Evolutionary conservation across 2,888 invertebrate genomes (phyloP), one percentile per base, ranked within the genome.

Genomic region (Sinodicranocentrus sp.): DNA sequence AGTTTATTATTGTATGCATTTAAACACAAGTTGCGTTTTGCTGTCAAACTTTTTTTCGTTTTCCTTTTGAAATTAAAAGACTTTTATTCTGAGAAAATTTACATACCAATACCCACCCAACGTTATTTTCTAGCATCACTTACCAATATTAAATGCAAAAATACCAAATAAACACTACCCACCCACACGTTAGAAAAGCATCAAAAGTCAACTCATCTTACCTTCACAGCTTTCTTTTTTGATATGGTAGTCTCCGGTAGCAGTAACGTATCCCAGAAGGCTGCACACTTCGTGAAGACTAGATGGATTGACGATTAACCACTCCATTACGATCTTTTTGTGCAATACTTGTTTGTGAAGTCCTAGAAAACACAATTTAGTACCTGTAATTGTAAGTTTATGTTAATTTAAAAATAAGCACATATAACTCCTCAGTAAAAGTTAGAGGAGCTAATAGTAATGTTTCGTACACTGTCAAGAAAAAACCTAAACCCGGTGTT

Each of bases 271-370:
- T 23, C 85, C 85, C 23, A 85, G 39, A 23, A 76, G 82, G 61
- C 80, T 82, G 63, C 84, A 85, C 8, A 84, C 82, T 33, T 87
- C 87, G 52, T 87, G 87, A 13, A 87, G 76, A 25, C 82, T 84
- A 19, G 84, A 84, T 39, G 87, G 84, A 48, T 15, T 48, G 10
- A 85, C 43, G 33, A 86, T 85, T 2, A 84, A 65, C 87, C 87
- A 87, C 78, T 87, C 87, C 87, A 87, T 87, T 17, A 3, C n/a
- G 19, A 23, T 65, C 3, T 17, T 65, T 8, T 63, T 5, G 19
- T 33, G 3, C 10, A 6, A 33, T 33, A 33, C 21, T 44, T 25
- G 25, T 61, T 17, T 5, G 1, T 28, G 2, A n/a, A 33, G 3
- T 61, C 23, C 61, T 39, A 26, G 1, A 63, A 44, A 44, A 21